Evolutionary conservation across 2,888 invertebrate genomes (phyloP), one percentile per base, ranked within the genome.

Genomic region (Chirona hameri): DNA sequence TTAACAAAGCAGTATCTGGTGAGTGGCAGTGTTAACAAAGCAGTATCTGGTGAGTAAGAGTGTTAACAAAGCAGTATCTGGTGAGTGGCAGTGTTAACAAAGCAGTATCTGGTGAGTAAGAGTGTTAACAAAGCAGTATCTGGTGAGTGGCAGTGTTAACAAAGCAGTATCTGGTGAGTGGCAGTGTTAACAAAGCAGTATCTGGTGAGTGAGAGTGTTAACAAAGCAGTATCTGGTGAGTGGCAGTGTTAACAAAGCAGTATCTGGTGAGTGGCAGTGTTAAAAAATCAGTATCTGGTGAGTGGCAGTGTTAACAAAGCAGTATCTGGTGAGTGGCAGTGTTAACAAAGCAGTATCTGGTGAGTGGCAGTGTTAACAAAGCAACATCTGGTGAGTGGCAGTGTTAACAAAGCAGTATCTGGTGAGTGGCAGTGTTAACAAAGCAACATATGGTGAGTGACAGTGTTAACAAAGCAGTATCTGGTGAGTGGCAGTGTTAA

Each of bases 271-370:
- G n/a, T n/a, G n/a, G n/a, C n/a, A n/a, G n/a, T n/a, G n/a, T n/a
- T n/a, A n/a, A n/a, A n/a, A n/a, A n/a, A n/a, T n/a, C 86, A 92
- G 92, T 88, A 92, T 93, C 85, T 93, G 93, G 93, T 92, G 87
- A 88, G 88, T 82, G n/a, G 69, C 15, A 72, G 39, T 5, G 39
- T 2, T 2, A 39, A 39, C 39, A 39, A 39, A 7, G 39, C 39
- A 2, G 39, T 39, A 39, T 39, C 39, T 39, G 39, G n/a, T n/a
- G n/a, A n/a, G n/a, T n/a, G n/a, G n/a, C n/a, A n/a, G n/a, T n/a
- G n/a, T n/a, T n/a, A 92, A 87, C 92, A 92, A 87, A 91, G 92
- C 86, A 92, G 92, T 88, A 92, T 93, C 85, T 93, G 93, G 93
- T 92, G 87, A 88, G 88, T 82, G n/a, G 69, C 15, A 72, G 39